A percentile compares a stretch with the other conserved stretches of the same genome.
Evolutionary conservation across 2,113 vertebrate species (phyloP).

Genomic region (Enhydra lutris): DNA sequence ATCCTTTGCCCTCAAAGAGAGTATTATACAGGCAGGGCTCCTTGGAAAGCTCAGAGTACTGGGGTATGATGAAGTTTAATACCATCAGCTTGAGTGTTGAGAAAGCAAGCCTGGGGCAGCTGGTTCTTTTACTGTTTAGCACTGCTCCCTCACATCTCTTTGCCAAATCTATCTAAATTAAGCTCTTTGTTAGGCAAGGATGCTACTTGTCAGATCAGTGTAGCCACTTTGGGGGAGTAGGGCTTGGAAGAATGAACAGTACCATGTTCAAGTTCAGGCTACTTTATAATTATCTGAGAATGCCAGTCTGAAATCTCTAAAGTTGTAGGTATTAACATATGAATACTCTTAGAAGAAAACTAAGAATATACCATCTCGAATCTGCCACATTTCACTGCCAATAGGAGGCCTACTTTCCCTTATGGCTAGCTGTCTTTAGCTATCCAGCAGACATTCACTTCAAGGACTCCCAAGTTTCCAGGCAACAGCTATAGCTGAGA

Average conservation of each 20-base stretch:
- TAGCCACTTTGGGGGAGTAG: background rate
- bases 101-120: background rate
- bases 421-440: constrained; percentile 56
- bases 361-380: constrained; percentile 56
- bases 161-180: constrained; percentile 24
- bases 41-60: background rate
- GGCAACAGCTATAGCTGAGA: constrained; percentile 63
- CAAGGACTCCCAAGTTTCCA: constrained; percentile 61
- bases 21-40: background rate
- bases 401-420: constrained; percentile 37
- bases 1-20: background rate
- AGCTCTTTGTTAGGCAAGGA: constrained; percentile 3
- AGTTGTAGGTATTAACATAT: constrained; percentile 6
- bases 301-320: constrained; percentile 12
- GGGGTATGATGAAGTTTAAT: background rate
- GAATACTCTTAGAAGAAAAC: constrained; percentile 38
- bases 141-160: background rate
- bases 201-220: background rate
- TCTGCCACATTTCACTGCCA: constrained; percentile 48
- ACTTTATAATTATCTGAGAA: constrained; percentile 35
- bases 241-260: background rate
- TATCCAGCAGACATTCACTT: constrained; percentile 36
- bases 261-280: background rate
- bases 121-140: background rate
- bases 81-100: background rate